Conservation (phyloP, 64 coral and sea anemone genomes). For the Stichodactyla helianthus region DNA sequence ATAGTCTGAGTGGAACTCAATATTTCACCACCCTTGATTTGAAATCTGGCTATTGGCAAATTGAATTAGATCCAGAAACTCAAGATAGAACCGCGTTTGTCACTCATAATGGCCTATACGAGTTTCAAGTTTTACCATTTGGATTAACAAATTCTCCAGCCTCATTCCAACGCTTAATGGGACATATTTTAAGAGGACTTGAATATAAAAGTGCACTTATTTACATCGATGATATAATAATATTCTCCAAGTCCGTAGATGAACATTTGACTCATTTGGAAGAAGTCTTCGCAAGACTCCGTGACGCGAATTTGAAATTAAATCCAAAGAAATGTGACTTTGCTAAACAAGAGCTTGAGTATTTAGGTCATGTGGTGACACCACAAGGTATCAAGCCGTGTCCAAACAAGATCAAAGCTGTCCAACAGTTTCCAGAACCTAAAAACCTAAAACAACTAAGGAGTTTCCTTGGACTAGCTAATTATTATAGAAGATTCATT, state of each 20-base stretch:
- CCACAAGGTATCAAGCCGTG: no score
- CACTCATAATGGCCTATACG: constrained; percentile 1
- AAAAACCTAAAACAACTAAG: no score
- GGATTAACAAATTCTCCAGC: constrained; percentile 1
- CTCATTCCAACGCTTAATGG: not conserved
- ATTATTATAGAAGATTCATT: no score
- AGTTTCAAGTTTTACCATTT: not conserved
- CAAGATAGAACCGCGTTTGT: not conserved
- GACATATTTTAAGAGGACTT: no score
- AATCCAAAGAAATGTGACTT: constrained; percentile 12
- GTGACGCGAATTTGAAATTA: not conserved
- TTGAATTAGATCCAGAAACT: no score
- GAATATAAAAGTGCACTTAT: no score
- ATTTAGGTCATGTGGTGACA: no score
- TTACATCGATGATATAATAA: not conserved
- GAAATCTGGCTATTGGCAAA: not conserved
- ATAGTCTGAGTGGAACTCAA: no score
- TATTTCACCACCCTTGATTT: no score
- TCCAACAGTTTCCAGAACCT: no score
- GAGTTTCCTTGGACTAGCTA: no score
- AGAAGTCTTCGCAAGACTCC: not conserved
- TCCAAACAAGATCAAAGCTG: no score
- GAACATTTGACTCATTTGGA: not conserved
- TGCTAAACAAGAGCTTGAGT: not conserved
- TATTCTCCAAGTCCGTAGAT: not conserved